Evolutionary conservation across 2,888 invertebrate species (phyloP).

Genomic region (Sphecodes monilicornis): DNA sequence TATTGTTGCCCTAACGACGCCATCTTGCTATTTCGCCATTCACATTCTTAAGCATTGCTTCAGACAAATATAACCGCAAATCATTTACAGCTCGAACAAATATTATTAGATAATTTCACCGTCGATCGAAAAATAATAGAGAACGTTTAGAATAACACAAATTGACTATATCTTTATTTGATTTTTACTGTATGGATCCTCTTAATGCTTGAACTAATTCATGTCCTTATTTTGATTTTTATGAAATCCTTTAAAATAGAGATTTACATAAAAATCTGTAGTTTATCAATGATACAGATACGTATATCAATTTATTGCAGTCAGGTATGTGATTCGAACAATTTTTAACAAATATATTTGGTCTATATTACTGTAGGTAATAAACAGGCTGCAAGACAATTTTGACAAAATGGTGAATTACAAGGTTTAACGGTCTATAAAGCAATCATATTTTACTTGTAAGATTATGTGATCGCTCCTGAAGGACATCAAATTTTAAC

Average conservation of each 20-base stretch:
- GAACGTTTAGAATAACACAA: background rate
- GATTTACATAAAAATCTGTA: too few species aligned
- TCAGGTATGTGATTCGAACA: background rate
- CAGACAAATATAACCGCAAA: background rate
- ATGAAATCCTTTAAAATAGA: background rate
- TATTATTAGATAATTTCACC: background rate
- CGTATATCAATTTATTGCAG: background rate
- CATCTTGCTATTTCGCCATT: background rate
- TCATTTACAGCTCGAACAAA: background rate
- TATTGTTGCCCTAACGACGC: too few species aligned
- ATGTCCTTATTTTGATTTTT: background rate
- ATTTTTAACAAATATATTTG: background rate
- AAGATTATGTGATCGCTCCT: background rate
- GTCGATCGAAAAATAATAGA: background rate
- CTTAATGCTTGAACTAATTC: background rate
- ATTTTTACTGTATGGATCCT: background rate
- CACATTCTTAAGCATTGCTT: background rate
- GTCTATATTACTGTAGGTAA: background rate
- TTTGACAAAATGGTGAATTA: background rate
- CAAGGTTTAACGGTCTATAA: too few species aligned
- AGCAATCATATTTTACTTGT: background rate
- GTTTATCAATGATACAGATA: background rate
- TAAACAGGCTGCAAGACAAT: background rate
- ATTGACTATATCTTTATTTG: background rate
- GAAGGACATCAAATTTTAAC: too few species aligned